These are phyloP conservation scores for Latrodectus elegans DNA, from an alignment of 2,888 invertebrate species.

Conservation along the genomic window DNA sequence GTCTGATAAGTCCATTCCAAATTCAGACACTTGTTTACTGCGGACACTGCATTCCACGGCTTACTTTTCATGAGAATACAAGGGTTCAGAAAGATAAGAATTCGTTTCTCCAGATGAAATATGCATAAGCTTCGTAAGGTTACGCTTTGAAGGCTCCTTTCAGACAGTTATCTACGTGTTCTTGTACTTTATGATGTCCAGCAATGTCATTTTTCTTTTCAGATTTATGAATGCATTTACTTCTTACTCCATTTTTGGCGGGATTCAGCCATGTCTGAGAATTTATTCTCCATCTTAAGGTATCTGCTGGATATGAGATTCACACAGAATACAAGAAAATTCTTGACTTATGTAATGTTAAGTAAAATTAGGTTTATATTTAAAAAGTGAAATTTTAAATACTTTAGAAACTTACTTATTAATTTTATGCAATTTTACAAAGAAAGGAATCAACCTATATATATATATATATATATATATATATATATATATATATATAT, in stretches of 20 bases:
- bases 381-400: too few relatives aligned
- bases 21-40: slow-evolving; percentile 20
- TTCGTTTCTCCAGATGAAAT: slow-evolving; percentile 20
- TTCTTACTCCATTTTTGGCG: slow-evolving; percentile 33
- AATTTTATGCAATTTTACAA: too few relatives aligned
- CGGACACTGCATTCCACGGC: slow-evolving; percentile 15
- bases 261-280: not conserved
- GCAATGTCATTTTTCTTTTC: slow-evolving; percentile 29
- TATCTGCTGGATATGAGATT: too few relatives aligned
- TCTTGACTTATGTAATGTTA: too few relatives aligned
- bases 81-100: slow-evolving; percentile 16
- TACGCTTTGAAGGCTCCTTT: slow-evolving; percentile 4
- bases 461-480: too few relatives aligned
- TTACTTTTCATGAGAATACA: slow-evolving; percentile 24
- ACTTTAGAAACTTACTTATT: too few relatives aligned
- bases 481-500: too few relatives aligned
- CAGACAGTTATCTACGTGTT: slow-evolving; percentile 41
- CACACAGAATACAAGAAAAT: too few relatives aligned
- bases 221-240: slow-evolving; percentile 46
- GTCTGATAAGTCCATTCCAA: slow-evolving; percentile 24
- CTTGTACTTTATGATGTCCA: slow-evolving; percentile 49
- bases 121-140: slow-evolving; percentile 39
- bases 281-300: slow-evolving; percentile 28
- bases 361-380: too few relatives aligned
- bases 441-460: too few relatives aligned